Conservation (phyloP, 2,888 invertebrate species). For the Cerceris rybyensis region DNA sequence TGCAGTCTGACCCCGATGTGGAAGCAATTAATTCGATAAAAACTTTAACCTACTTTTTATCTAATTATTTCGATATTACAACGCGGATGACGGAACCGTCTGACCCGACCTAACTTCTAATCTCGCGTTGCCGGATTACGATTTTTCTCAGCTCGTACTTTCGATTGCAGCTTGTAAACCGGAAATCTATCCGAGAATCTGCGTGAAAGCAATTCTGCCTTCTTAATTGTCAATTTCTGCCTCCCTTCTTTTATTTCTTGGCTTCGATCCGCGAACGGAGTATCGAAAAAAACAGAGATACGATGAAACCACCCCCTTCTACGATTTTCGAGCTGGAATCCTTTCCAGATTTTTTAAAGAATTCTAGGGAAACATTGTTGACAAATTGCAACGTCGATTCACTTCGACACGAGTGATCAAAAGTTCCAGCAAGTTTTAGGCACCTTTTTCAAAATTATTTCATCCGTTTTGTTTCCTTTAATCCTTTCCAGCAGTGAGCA, state of each 20-base stretch:
- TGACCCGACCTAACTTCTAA: background rate
- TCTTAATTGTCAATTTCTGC: background rate
- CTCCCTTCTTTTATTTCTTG: background rate
- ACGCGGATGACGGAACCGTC: background rate
- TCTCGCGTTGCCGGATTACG: background rate
- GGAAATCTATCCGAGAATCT: background rate
- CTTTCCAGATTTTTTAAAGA: too few species aligned
- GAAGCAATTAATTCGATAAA: slow-evolving; percentile 21
- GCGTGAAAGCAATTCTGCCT: background rate
- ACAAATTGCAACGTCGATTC: too few species aligned
- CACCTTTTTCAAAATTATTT: too few species aligned
- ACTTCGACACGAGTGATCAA: too few species aligned
- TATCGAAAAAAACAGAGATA: too few species aligned
- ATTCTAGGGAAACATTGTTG: too few species aligned
- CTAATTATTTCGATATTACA: slow-evolving; percentile 25
- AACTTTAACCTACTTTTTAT: slow-evolving; percentile 27
- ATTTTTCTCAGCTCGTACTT: background rate
- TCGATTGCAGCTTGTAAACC: background rate
- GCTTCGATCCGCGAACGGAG: too few species aligned
- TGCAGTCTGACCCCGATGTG: slow-evolving; percentile 9
- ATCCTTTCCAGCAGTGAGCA: too few species aligned
- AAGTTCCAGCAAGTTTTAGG: too few species aligned
- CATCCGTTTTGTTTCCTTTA: too few species aligned
- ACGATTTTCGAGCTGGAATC: too few species aligned
- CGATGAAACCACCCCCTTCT: too few species aligned